phyloP scores from a whole-genome alignment of 2,888 invertebrate genomes.

The Agapetus fuscipes region DNA sequence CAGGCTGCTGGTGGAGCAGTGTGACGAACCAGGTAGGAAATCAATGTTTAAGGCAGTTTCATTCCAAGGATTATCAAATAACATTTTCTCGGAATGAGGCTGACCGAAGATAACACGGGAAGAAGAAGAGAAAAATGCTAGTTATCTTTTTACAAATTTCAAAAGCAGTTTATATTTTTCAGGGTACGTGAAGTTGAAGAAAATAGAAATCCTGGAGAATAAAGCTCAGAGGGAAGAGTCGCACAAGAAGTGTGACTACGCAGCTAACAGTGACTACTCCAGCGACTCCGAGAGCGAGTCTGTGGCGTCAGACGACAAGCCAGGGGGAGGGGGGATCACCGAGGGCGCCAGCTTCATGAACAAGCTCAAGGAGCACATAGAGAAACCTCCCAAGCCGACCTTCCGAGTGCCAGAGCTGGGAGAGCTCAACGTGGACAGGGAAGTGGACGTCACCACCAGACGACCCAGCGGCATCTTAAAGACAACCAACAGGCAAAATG shows the following conservation, averaged over 20 bases:
- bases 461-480: constrained; percentile 20
- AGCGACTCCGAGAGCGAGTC: constrained; percentile 13
- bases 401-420: constrained; percentile 8
- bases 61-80: too few species aligned
- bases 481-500: constrained; percentile 13
- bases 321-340: constrained; percentile 3
- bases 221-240: constrained; percentile 30
- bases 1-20: constrained; percentile 50
- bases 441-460: neutral
- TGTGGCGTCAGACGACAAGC: constrained; percentile 4
- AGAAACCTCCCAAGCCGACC: constrained; percentile 2
- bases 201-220: constrained; percentile 42
- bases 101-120: too few species aligned
- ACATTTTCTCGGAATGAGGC: too few species aligned
- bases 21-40: constrained; percentile 35
- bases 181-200: constrained; percentile 51
- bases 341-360: constrained; percentile 16
- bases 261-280: constrained; percentile 31
- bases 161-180: constrained; percentile 24
- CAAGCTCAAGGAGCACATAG: constrained; percentile 8
- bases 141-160: too few species aligned
- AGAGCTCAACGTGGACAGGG: neutral
- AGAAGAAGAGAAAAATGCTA: too few species aligned
- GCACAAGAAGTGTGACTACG: constrained; percentile 40
- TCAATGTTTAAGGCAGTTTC: too few species aligned